Conservation (phyloP, 1,140 invertebrate species). For the Tetramorium alpestre region DNA sequence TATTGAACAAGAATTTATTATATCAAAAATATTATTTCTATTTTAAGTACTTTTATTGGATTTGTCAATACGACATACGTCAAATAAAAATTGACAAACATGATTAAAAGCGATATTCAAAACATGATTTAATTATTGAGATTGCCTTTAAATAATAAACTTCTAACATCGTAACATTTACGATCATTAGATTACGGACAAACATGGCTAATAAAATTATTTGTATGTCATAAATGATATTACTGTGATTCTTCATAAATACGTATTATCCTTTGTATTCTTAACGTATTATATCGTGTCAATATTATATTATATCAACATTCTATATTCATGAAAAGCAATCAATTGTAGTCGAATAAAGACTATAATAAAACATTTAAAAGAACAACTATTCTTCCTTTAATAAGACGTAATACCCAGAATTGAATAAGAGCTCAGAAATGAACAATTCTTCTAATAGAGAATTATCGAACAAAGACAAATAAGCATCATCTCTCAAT, state of each 20-base stretch:
- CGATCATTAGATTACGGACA: not conserved
- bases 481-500: not conserved
- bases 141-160: conserved; percentile 10
- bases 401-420: not conserved
- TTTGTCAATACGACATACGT: not conserved
- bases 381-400: not conserved
- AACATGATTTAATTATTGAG: not conserved
- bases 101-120: not conserved
- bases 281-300: not conserved
- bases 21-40: conserved; percentile 20
- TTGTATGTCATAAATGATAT: not conserved
- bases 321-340: not conserved
- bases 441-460: conserved; percentile 6
- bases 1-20: conserved; percentile 3
- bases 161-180: conserved; percentile 17
- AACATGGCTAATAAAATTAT: not conserved
- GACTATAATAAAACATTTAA: not conserved
- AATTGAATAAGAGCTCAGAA: conserved; percentile 7
- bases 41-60: not conserved
- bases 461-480: not conserved
- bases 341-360: not conserved
- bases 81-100: conserved; percentile 29
- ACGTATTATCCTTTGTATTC: not conserved
- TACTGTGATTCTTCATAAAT: not conserved
- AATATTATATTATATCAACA: not conserved